Base-by-base conservation (phyloP, 2,797 vertebrate species). In the Babyrousa celebensis region DNA sequence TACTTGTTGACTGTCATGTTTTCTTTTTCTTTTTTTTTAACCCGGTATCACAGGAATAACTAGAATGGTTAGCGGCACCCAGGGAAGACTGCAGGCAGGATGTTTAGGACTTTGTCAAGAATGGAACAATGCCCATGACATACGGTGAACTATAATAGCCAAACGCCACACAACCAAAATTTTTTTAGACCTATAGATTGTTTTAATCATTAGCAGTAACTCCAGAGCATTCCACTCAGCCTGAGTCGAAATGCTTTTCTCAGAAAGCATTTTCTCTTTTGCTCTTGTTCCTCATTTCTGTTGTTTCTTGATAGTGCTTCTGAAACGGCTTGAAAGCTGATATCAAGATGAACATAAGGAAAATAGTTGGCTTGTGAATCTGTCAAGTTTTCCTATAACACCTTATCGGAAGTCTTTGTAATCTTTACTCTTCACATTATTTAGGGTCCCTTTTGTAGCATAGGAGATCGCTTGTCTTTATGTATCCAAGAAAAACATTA, bases 71-170 rank as follows among this genome's bases (percentile, higher is more conserved):
- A 94, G 63, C 74, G 20, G 78, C 48, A 9, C 70, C 43, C 27
- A 29, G 65, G 75, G 89, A 95, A 94, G n/a, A 71, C 88, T 78
- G 91, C 94, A 86, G 27, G 43, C 96, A 78, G 92, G 78, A 91
- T 94, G 94, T 94, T 87, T 74, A 90, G 58, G 82, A 94, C 62
- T 86, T 91, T 85, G 78, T 62, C 21, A 84, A n/a, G 68, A 89
- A 65, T 74, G 27, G 32, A 95, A 95, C 93, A 90, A 77, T 96
- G 68, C 78, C 70, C 43, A 16, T 75, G 78, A 56, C 85, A 58
- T n/a, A 58, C 3, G 89, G 78, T 72, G 90, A 92, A 88, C 52
- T 74, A 0, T 29, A 62, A 25, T 72, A 84, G 62, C 70, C 36
- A 14, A 18, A 54, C 56, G 15, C 67, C 25, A 68, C 54, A 56